These are phyloP conservation scores for Pandion haliaetus DNA, from an alignment of 2,113 vertebrate species.

Conservation along the genomic window DNA sequence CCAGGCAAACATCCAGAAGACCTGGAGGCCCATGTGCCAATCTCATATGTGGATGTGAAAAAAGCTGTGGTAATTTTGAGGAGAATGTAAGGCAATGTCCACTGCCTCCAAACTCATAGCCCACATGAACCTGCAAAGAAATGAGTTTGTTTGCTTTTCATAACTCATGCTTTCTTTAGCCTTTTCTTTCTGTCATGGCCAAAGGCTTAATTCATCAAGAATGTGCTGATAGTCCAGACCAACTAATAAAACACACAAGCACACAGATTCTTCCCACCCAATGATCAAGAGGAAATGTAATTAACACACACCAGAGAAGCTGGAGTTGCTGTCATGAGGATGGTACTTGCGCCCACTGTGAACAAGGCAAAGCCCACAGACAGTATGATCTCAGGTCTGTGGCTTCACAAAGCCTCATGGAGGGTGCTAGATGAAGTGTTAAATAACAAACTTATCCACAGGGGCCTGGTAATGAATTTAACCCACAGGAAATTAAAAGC, in stretches of 20 bases:
- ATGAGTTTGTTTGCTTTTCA: slow-evolving; percentile 39
- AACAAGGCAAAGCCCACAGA: slow-evolving; percentile 40
- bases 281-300: slow-evolving; percentile 82
- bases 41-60: not conserved
- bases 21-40: not conserved
- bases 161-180: slow-evolving; percentile 47
- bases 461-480: not conserved
- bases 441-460: slow-evolving; percentile 41
- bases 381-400: slow-evolving; percentile 22
- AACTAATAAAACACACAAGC: slow-evolving; percentile 75
- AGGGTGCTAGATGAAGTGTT: slow-evolving; percentile 30
- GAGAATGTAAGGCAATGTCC: not conserved
- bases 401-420: slow-evolving; percentile 30
- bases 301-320: slow-evolving; percentile 81
- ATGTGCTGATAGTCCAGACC: slow-evolving; percentile 76
- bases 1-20: not conserved
- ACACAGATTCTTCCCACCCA: slow-evolving; percentile 76
- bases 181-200: slow-evolving; percentile 20
- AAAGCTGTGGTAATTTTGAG: not conserved
- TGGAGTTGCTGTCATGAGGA: slow-evolving; percentile 68
- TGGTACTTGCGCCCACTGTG: slow-evolving; percentile 47
- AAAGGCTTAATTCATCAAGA: slow-evolving; percentile 63
- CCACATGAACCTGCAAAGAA: not conserved
- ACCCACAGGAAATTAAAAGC: slow-evolving; percentile 40
- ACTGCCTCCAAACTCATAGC: not conserved